These are phyloP conservation scores for Machimus rusticus DNA, from an alignment of 2,888 invertebrate genomes.

Conservation along the genomic window DNA sequence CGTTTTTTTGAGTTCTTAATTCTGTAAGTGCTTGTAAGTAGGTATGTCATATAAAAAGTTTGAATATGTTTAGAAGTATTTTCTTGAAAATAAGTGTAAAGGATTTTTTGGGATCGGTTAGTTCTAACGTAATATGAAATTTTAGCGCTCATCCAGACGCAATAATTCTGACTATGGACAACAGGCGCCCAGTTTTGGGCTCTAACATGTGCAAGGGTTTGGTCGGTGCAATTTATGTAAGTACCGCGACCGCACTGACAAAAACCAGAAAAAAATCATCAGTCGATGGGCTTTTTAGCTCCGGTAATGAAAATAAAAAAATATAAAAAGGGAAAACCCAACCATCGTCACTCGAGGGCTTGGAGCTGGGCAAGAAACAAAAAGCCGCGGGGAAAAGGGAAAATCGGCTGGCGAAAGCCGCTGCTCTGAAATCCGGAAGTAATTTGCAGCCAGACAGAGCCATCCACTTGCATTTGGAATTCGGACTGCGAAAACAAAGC, in stretches of 20 bases:
- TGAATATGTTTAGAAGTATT: not conserved
- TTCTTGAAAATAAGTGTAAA: no score
- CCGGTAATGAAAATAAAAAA: not conserved
- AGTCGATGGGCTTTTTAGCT: not conserved
- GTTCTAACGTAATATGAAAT: not conserved
- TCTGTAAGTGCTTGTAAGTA: not conserved
- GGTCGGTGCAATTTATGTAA: constrained; percentile 29
- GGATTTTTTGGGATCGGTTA: not conserved
- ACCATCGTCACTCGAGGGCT: not conserved
- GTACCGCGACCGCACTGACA: constrained; percentile 21
- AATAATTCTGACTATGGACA: not conserved
- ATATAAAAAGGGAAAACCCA: not conserved
- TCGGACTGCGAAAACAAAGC: not conserved
- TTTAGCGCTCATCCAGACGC: not conserved
- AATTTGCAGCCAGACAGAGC: constrained; percentile 34
- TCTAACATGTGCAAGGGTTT: not conserved
- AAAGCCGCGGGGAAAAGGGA: not conserved
- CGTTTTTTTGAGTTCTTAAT: not conserved
- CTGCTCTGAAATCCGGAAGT: constrained; percentile 35
- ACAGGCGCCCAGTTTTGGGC: not conserved
- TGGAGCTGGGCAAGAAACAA: not conserved
- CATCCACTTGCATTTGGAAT: constrained; percentile 22
- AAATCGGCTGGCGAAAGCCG: constrained; percentile 27
- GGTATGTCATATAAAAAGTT: not conserved
- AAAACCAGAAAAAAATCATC: constrained; percentile 5